These are phyloP conservation scores for Leguminivora glycinivorella DNA, from an alignment of 1,140 invertebrate species.

Conservation along the genomic window DNA sequence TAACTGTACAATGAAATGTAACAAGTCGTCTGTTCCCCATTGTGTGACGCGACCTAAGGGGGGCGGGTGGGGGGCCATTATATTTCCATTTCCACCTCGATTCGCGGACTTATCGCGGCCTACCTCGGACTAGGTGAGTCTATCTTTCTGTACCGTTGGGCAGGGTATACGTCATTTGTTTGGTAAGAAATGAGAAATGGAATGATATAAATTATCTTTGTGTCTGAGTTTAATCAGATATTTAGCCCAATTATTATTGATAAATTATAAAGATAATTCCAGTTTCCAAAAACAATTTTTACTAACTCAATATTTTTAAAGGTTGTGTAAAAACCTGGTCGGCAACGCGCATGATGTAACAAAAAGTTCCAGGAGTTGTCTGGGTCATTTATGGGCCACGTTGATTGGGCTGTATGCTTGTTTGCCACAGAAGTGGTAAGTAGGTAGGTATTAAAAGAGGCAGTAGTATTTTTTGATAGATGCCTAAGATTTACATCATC, in stretches of 20 bases:
- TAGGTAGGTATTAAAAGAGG: no score
- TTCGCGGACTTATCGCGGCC: constrained; percentile 73
- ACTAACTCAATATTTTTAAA: no score
- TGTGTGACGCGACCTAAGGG: constrained; percentile 54
- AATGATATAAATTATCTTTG: background rate
- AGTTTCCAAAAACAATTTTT: no score
- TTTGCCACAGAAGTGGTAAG: no score
- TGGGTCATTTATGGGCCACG: no score
- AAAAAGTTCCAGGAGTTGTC: no score
- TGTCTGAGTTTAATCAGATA: background rate
- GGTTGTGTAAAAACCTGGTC: no score
- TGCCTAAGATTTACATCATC: no score
- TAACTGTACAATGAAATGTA: constrained; percentile 79
- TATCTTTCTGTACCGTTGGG: constrained; percentile 76
- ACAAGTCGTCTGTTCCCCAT: constrained; percentile 75
- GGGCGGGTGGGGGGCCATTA: constrained; percentile 55
- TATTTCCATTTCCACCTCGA: constrained; percentile 78
- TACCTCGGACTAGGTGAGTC: constrained; percentile 73
- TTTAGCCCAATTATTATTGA: background rate
- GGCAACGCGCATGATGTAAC: no score
- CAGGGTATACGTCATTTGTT: constrained; percentile 49
- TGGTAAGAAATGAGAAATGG: background rate
- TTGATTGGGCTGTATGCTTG: no score
- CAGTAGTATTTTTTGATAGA: no score
- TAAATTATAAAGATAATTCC: no score